Evolutionary conservation across 2,888 invertebrate species (phyloP), one percentile per base, ranked within the genome.

Genomic region (Acanthosepion lycidas): DNA sequence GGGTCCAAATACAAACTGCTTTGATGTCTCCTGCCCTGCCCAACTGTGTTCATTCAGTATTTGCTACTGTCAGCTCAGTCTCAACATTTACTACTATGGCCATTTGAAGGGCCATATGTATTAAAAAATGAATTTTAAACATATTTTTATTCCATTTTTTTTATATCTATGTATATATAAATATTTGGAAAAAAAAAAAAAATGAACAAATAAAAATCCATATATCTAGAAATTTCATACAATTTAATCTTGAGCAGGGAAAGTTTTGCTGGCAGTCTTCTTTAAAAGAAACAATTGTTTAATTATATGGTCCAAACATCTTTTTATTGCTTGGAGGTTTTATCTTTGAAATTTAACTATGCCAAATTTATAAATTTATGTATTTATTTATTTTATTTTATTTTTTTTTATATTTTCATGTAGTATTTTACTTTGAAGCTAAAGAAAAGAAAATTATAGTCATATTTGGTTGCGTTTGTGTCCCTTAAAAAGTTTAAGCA

Each of bases 21-120:
- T 78, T 78, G 78, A 78, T 78, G 78, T 78, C 78, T 78, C n/a
- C 78, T 78, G 78, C 78, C n/a, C 78, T 78, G 78, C 78, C 78
- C 78, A 78, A n/a, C n/a, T 78, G 78, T 78, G 78, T 78, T 78
- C 78, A 78, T 78, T 33, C 78, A 78, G n/a, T 78, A n/a, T 78
- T n/a, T 23, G 33, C 28, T 8, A 23, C 64, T 64, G 2, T 26
- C 64, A 26, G 23, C 23, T 26, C 64, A 26, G 23, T 26, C 28
- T 26, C 64, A 26, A 64, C 28, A 64, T 8, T 64, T 26, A 18
- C 3, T 78, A 78, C n/a, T 78, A n/a, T 15, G n/a, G n/a, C 33
- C n/a, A 12, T n/a, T 15, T 78, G n/a, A 33, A 78, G 23, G 26
- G 59, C 59, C 59, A 59, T 59, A 23, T 59, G 6, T 20, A 20